Percentiles rank a stretch among this genome's conserved stretches.
Evolutionary conservation across 2,888 invertebrate genomes (phyloP).

Genomic region (Hemaris fuciformis): DNA sequence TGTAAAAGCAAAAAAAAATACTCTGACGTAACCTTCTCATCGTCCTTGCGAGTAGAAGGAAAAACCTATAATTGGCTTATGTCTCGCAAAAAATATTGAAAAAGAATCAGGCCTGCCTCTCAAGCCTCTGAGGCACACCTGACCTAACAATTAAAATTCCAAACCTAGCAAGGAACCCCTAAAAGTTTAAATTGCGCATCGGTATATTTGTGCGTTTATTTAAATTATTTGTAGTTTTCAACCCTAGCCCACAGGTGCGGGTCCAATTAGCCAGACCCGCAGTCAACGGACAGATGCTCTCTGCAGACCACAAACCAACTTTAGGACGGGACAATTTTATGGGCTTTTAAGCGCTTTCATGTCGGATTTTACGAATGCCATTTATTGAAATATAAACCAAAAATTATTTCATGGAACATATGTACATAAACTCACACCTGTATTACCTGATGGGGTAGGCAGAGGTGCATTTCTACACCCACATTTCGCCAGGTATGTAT

Average conservation of each 20-base stretch:
- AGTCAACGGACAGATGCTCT: not conserved
- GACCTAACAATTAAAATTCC: not conserved
- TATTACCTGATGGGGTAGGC: no score
- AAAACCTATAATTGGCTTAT: no score
- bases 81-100: no score
- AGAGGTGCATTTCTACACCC: no score
- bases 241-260: not conserved
- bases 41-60: no score
- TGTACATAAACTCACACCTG: not conserved
- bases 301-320: not conserved
- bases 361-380: not conserved
- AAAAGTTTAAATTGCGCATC: not conserved
- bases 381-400: not conserved
- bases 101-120: no score
- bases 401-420: not conserved
- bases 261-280: not conserved
- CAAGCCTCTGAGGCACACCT: no score
- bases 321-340: not conserved
- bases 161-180: not conserved
- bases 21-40: no score
- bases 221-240: constrained; percentile 1
- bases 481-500: no score
- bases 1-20: no score
- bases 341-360: not conserved
- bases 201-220: not conserved